phyloP scores from a whole-genome alignment of 1,140 invertebrate genomes.

The Musca domestica region DNA sequence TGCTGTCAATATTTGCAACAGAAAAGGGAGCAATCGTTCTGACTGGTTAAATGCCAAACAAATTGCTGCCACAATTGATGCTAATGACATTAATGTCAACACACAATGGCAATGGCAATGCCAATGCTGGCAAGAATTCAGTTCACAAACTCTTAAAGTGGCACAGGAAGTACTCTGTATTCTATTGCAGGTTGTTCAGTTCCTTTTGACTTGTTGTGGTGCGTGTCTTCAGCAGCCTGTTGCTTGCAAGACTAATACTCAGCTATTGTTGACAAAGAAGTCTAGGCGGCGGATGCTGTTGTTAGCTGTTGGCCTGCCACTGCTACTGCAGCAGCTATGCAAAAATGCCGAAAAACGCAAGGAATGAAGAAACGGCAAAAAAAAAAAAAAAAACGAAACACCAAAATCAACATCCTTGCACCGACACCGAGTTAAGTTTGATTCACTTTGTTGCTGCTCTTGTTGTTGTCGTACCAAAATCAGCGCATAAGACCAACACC shows the following conservation, averaged over 20 bases:
- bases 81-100: conserved; percentile 36
- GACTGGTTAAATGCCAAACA: conserved; percentile 35
- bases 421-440: neutral
- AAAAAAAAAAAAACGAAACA: too few species aligned
- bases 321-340: conserved; percentile 10
- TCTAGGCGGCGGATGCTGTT: neutral
- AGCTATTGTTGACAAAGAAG: conserved; percentile 14
- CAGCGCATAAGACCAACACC: neutral
- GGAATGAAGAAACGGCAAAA: neutral
- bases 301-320: neutral
- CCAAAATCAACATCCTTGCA: too few species aligned
- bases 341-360: neutral
- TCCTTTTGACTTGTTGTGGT: neutral
- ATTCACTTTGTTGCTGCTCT: neutral
- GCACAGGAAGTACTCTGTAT: too few species aligned
- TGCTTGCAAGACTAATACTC: conserved; percentile 16
- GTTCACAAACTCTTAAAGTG: too few species aligned
- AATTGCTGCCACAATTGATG: conserved; percentile 26
- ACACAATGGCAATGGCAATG: neutral
- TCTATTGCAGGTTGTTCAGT: conserved; percentile 4
- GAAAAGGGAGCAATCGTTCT: conserved; percentile 41
- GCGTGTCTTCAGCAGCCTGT: conserved; percentile 12
- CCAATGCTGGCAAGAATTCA: too few species aligned
- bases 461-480: neutral
- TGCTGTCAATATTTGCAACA: neutral